Percentiles rank a stretch among this genome's conserved stretches.
phyloP scores from a whole-genome alignment of 1,140 invertebrate species.

The Papilio aristodemus region DNA sequence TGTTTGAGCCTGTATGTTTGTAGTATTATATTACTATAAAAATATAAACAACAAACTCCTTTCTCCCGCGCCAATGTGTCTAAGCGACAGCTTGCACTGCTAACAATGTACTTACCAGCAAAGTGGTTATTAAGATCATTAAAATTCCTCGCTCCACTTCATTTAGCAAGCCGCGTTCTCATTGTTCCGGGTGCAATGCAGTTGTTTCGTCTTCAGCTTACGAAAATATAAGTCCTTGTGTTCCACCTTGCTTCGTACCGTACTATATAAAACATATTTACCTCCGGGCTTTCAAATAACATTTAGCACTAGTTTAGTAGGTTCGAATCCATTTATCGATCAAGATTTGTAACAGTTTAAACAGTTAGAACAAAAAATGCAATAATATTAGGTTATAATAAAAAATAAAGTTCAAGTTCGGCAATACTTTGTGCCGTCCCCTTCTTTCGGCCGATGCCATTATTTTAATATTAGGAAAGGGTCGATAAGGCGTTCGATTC shows the following conservation, averaged over 20 bases:
- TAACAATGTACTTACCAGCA: not conserved
- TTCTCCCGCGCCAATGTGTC: not conserved
- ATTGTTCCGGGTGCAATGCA: not conserved
- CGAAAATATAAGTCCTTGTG: not conserved
- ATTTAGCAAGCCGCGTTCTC: not conserved
- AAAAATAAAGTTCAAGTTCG: not conserved
- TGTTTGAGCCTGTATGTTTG: no score
- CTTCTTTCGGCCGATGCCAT: not conserved
- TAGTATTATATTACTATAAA: no score
- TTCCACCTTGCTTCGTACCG: not conserved
- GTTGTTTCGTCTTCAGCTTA: not conserved
- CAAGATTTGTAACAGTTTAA: no score
- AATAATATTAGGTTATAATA: not conserved
- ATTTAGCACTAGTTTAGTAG: not conserved
- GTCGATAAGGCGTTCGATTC: conserved; percentile 16
- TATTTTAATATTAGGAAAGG: conserved; percentile 18
- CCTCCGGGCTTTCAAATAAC: not conserved
- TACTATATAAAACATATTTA: not conserved
- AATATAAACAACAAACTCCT: not conserved
- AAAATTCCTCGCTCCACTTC: not conserved
- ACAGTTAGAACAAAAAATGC: not conserved
- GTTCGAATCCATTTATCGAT: no score
- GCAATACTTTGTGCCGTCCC: not conserved
- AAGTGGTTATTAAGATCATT: conserved; percentile 15
- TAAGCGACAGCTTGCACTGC: not conserved